Evolutionary conservation across 2,888 invertebrate species (phyloP).

Genomic region (Hipparchia sbordonii): DNA sequence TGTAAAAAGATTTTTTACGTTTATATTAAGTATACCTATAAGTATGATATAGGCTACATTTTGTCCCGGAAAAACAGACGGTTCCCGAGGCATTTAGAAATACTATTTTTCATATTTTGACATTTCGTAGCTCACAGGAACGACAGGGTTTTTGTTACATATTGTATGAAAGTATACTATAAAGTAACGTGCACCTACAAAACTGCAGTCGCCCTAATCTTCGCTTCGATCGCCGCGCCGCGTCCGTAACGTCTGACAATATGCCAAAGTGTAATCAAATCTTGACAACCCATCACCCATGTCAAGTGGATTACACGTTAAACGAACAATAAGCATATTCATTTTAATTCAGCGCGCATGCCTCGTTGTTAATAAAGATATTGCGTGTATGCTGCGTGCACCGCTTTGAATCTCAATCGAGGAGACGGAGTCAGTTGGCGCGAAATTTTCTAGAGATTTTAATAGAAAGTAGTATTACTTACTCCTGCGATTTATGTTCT

Average conservation of each 20-base stretch:
- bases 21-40: too few species aligned
- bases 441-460: constrained; percentile 24
- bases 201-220: constrained; percentile 9
- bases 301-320: constrained; percentile 37
- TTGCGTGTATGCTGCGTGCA: constrained; percentile 47
- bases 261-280: constrained; percentile 36
- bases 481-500: too few species aligned
- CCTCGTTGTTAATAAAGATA: constrained; percentile 49
- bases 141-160: too few species aligned
- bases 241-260: constrained; percentile 11
- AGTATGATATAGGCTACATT: too few species aligned
- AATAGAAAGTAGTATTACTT: too few species aligned
- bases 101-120: too few species aligned
- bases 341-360: constrained; percentile 34
- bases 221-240: constrained; percentile 18
- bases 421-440: constrained; percentile 29
- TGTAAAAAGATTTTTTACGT: too few species aligned
- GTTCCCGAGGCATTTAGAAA: too few species aligned
- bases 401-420: constrained; percentile 42
- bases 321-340: constrained; percentile 35
- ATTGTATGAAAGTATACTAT: too few species aligned
- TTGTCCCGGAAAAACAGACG: too few species aligned
- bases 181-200: not conserved
- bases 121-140: too few species aligned
- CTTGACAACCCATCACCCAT: constrained; percentile 35